phyloP scores from a whole-genome alignment of 2,113 vertebrate genomes.

The Paramisgurnus dabryanus region DNA sequence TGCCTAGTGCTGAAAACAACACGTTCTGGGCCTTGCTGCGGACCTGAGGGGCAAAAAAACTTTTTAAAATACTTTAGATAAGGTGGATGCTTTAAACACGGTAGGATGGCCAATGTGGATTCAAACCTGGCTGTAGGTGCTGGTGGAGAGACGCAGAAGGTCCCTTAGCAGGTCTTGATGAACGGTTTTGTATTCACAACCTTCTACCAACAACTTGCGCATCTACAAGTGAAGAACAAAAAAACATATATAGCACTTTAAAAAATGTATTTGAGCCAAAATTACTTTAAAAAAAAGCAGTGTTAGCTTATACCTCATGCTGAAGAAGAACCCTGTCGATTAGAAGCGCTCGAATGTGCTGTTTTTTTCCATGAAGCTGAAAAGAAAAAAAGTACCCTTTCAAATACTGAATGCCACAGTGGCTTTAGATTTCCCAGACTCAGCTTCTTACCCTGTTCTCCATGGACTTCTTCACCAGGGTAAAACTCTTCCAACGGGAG shows the following conservation, averaged over 20 bases:
- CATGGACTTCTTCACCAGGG: conserved; percentile 97
- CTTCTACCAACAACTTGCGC: conserved; percentile 91
- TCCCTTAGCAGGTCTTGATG: conserved; percentile 92
- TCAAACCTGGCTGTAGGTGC: conserved; percentile 91
- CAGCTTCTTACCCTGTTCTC: conserved; percentile 88
- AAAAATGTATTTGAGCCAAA: background rate
- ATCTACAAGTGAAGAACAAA: conserved; percentile 70
- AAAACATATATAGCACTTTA: background rate
- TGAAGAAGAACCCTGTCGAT: conserved; percentile 95
- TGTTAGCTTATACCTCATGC: conserved; percentile 83
- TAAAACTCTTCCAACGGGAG: conserved; percentile 97
- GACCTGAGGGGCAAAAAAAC: conserved; percentile 76
- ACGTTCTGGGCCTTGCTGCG: conserved; percentile 92
- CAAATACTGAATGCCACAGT: background rate
- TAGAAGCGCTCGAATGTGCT: conserved; percentile 91
- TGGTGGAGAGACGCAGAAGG: conserved; percentile 91
- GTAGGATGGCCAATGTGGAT: background rate
- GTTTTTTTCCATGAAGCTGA: conserved; percentile 93
- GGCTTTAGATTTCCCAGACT: background rate
- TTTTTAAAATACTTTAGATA: background rate
- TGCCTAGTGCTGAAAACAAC: conserved; percentile 88
- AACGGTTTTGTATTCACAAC: conserved; percentile 89
- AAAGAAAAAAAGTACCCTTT: conserved; percentile 44
- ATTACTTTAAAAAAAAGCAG: background rate
- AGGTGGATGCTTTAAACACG: background rate